These are phyloP conservation scores for Synanthedon tipuliformis DNA, from an alignment of 2,888 invertebrate genomes.

Conservation along the genomic window DNA sequence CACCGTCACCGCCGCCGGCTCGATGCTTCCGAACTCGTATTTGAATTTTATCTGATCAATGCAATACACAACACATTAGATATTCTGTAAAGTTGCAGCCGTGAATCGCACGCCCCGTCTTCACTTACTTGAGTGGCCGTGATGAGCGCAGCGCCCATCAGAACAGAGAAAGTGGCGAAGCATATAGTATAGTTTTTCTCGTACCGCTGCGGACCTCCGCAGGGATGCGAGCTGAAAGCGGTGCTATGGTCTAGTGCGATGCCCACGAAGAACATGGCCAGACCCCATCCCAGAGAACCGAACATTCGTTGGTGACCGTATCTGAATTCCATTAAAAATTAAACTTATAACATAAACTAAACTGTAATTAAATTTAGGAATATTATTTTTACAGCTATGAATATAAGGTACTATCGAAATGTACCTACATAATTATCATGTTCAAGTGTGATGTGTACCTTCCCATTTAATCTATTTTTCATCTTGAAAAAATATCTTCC, in stretches of 20 bases:
- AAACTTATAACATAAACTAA: too few species aligned
- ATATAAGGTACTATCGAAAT: too few species aligned
- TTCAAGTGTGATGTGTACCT: too few species aligned
- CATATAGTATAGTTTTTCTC: constrained; percentile 99
- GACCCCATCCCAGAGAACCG: constrained; percentile 96
- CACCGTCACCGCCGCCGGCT: constrained; percentile 69
- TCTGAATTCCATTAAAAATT: constrained; percentile 25
- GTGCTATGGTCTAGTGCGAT: constrained; percentile 97
- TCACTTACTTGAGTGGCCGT: constrained; percentile 85
- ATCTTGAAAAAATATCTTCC: too few species aligned
- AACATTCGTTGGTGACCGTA: constrained; percentile 99
- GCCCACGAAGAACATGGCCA: constrained; percentile 98
- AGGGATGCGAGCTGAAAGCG: constrained; percentile 93
- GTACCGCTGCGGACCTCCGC: constrained; percentile 84
- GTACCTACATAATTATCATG: too few species aligned
- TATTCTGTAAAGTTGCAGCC: constrained; percentile 9
- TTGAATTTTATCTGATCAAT: constrained; percentile 70
- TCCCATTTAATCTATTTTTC: too few species aligned
- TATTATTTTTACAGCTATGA: too few species aligned
- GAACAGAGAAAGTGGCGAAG: constrained; percentile 95
- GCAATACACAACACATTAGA: background rate
- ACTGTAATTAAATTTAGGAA: too few species aligned
- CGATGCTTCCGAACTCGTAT: constrained; percentile 62
- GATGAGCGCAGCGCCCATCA: constrained; percentile 95
- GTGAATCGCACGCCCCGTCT: too few species aligned